Evolutionary conservation across 1,140 invertebrate species (phyloP).

Genomic region (Drosophila obscura): DNA sequence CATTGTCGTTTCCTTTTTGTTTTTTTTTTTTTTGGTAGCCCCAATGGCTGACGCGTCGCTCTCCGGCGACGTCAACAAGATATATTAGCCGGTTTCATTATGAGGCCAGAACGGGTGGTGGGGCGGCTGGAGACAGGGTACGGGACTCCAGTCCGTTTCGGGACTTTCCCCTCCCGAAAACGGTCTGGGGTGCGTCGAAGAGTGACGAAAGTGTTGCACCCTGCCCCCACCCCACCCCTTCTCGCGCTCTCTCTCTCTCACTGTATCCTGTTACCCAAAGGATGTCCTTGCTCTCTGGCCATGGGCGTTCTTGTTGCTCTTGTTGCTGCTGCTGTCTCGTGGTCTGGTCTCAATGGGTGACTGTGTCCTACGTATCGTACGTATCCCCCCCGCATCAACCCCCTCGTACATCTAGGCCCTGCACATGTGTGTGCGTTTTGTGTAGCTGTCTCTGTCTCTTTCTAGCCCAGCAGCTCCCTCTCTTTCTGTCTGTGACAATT

Average conservation of each 20-base stretch:
- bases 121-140: too few relatives aligned
- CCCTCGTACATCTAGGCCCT: slow-evolving; percentile 17
- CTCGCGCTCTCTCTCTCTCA: neutral
- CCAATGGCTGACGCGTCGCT: slow-evolving; percentile 14
- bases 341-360: slow-evolving; percentile 21
- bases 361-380: slow-evolving; percentile 20
- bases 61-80: slow-evolving; percentile 61
- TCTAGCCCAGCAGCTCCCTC: slow-evolving; percentile 10
- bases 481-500: slow-evolving; percentile 60
- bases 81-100: slow-evolving; percentile 77
- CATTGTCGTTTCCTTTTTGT: slow-evolving; percentile 38
- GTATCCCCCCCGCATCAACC: neutral
- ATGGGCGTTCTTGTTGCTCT: neutral
- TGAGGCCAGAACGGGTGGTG: slow-evolving; percentile 30
- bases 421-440: slow-evolving; percentile 23
- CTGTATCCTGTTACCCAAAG: slow-evolving; percentile 5
- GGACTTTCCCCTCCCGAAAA: neutral
- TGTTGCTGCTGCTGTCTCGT: slow-evolving; percentile 18
- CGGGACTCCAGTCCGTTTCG: too few relatives aligned
- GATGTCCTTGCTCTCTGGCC: slow-evolving; percentile 33
- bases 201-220: slow-evolving; percentile 31
- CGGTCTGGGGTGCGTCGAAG: slow-evolving; percentile 44
- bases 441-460: slow-evolving; percentile 8
- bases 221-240: neutral
- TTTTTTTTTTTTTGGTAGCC: slow-evolving; percentile 10